Evolutionary conservation across 1,140 invertebrate genomes (phyloP).

Genomic region (Leptoteleia sp.): DNA sequence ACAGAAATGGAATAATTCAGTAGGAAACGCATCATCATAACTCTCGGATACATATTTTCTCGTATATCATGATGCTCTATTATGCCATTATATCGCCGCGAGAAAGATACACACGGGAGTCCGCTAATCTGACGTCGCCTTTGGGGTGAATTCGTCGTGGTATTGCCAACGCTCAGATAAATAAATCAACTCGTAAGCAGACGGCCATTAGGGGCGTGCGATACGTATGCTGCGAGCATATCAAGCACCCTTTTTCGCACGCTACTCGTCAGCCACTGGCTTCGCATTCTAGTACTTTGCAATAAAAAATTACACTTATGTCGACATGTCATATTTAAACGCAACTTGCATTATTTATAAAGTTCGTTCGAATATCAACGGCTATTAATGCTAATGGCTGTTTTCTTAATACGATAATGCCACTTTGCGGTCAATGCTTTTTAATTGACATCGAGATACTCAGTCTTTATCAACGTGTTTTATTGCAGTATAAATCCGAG

Average conservation of each 20-base stretch:
- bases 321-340: constrained; percentile 39
- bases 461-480: too few relatives aligned
- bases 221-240: constrained; percentile 67
- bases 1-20: constrained; percentile 58
- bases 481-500: too few relatives aligned
- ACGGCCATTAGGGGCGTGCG: constrained; percentile 69
- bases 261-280: constrained; percentile 41
- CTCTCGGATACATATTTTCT: constrained; percentile 61
- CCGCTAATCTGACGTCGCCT: constrained; percentile 69
- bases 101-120: constrained; percentile 70
- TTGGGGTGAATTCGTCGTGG: constrained; percentile 74
- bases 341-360: constrained; percentile 48
- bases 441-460: too few relatives aligned
- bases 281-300: constrained; percentile 27
- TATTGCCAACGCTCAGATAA: constrained; percentile 72
- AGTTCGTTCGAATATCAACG: constrained; percentile 7
- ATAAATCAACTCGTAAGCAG: constrained; percentile 76
- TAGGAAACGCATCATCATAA: constrained; percentile 58
- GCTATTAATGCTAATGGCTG: constrained; percentile 13
- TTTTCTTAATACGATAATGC: too few relatives aligned
- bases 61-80: constrained; percentile 66
- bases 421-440: too few relatives aligned
- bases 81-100: constrained; percentile 67
- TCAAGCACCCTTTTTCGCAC: constrained; percentile 66
- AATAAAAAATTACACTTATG: constrained; percentile 57